phyloP scores from a whole-genome alignment of 2,113 vertebrate species.

The Ctenodactylus gundi region DNA sequence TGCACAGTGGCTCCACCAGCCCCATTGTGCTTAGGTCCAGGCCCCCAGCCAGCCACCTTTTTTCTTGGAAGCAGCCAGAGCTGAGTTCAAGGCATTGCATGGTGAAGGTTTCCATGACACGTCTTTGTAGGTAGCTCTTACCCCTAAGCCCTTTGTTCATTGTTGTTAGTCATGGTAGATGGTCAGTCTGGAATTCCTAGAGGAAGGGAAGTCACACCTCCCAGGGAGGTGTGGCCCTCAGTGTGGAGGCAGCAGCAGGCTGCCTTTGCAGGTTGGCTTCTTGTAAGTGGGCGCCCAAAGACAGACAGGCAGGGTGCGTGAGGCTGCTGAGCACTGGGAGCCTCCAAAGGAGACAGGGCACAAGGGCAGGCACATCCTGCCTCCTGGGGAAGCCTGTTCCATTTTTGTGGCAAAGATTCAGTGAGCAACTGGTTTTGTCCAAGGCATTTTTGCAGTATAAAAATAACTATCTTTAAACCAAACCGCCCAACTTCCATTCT shows the following conservation, averaged over 20 bases:
- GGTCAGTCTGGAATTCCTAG: constrained; percentile 72
- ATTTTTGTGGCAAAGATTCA: constrained; percentile 65
- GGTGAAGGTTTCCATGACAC: constrained; percentile 80
- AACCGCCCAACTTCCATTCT: constrained; percentile 51
- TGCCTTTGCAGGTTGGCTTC: constrained; percentile 37
- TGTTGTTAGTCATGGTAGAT: constrained; percentile 55
- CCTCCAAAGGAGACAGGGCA: constrained; percentile 21
- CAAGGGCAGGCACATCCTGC: background rate
- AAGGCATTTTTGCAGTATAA: constrained; percentile 77
- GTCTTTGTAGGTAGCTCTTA: constrained; percentile 79
- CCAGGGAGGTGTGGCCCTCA: background rate
- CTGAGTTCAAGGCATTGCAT: constrained; percentile 82
- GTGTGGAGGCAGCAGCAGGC: background rate
- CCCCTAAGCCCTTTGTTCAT: constrained; percentile 82
- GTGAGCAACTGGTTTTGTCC: constrained; percentile 67
- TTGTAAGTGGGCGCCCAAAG: constrained; percentile 43
- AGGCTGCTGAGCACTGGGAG: constrained; percentile 36
- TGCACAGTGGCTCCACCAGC: constrained; percentile 78
- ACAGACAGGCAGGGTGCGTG: background rate
- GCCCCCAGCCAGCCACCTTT: constrained; percentile 64
- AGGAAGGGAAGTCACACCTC: constrained; percentile 67
- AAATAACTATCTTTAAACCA: constrained; percentile 72
- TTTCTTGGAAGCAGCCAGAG: constrained; percentile 65
- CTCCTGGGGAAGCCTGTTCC: constrained; percentile 36
- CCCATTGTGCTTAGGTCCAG: constrained; percentile 86